phyloP scores from a whole-genome alignment of 92 coral and sea anemone species.

The Montipora capitata region DNA sequence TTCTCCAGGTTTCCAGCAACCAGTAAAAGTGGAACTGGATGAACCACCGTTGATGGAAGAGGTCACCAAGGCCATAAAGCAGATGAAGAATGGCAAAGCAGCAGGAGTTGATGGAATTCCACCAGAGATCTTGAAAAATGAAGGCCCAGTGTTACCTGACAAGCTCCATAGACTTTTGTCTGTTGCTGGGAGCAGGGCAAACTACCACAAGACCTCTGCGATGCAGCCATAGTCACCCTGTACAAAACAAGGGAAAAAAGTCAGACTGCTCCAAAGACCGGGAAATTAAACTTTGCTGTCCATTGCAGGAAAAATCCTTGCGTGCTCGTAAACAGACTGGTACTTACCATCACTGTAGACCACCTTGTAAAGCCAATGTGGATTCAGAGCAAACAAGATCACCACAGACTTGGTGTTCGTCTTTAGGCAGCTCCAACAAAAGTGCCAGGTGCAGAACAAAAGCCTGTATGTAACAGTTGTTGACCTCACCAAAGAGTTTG shows the following conservation, averaged over 20 bases:
- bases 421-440: slow-evolving; percentile 61
- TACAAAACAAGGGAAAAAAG: not conserved
- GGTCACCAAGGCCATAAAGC: not conserved
- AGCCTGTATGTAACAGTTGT: slow-evolving; percentile 57
- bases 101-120: no score
- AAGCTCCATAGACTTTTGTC: slow-evolving; percentile 28
- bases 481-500: slow-evolving; percentile 60
- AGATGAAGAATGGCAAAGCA: slow-evolving; percentile 7
- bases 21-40: slow-evolving; percentile 5
- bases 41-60: slow-evolving; percentile 2
- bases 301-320: not conserved
- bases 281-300: slow-evolving; percentile 22
- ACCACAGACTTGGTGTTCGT: slow-evolving; percentile 64
- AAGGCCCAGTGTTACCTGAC: slow-evolving; percentile 13
- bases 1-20: slow-evolving; percentile 16
- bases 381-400: not conserved
- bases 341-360: slow-evolving; percentile 28
- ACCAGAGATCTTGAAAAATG: slow-evolving; percentile 20
- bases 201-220: slow-evolving; percentile 5
- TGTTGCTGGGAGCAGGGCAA: not conserved
- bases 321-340: slow-evolving; percentile 29
- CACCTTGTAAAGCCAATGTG: not conserved
- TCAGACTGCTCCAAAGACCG: slow-evolving; percentile 36
- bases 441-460: slow-evolving; percentile 52
- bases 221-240: slow-evolving; percentile 14